A percentile compares a stretch with the other conserved stretches of the same genome.
phyloP scores from a whole-genome alignment of 2,888 invertebrate genomes.

The Stenolophus ochropezus region DNA sequence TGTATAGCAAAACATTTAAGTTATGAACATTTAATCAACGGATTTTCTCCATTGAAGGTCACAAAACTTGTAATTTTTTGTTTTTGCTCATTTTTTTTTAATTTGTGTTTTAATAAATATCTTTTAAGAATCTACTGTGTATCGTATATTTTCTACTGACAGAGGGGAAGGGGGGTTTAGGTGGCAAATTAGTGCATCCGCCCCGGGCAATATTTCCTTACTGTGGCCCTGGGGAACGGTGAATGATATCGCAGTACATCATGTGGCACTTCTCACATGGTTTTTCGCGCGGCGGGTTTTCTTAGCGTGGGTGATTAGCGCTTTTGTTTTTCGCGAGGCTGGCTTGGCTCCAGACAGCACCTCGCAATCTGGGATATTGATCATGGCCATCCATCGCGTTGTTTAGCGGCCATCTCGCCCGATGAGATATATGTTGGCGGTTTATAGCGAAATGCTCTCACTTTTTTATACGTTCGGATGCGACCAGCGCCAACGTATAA shows the following conservation, averaged over 20 bases:
- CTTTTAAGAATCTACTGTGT: too few relatives aligned
- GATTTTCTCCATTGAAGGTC: too few relatives aligned
- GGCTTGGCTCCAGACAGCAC: conserved; percentile 23
- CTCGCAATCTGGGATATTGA: conserved; percentile 36
- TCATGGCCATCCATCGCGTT: conserved; percentile 42
- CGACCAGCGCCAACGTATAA: conserved; percentile 38
- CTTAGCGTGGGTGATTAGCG: conserved; percentile 53
- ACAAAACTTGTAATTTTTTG: too few relatives aligned
- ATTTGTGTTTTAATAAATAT: too few relatives aligned
- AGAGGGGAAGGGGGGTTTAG: too few relatives aligned
- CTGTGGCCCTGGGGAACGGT: too few relatives aligned
- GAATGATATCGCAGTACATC: conserved; percentile 57
- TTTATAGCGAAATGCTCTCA: conserved; percentile 54
- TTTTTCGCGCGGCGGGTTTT: conserved; percentile 45
- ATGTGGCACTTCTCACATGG: conserved; percentile 58
- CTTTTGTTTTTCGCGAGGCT: conserved; percentile 51
- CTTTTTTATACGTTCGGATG: conserved; percentile 52
- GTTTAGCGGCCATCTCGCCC: conserved; percentile 37
- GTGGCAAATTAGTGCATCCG: too few relatives aligned
- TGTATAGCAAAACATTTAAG: too few relatives aligned
- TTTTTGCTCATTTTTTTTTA: too few relatives aligned
- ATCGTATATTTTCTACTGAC: too few relatives aligned
- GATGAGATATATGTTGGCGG: conserved; percentile 39
- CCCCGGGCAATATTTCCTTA: too few relatives aligned
- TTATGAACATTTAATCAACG: too few relatives aligned